A percentile compares a stretch with the other conserved stretches of the same genome.
Conservation (phyloP, 2,888 invertebrate species). For the Macropis europaea region DNA sequence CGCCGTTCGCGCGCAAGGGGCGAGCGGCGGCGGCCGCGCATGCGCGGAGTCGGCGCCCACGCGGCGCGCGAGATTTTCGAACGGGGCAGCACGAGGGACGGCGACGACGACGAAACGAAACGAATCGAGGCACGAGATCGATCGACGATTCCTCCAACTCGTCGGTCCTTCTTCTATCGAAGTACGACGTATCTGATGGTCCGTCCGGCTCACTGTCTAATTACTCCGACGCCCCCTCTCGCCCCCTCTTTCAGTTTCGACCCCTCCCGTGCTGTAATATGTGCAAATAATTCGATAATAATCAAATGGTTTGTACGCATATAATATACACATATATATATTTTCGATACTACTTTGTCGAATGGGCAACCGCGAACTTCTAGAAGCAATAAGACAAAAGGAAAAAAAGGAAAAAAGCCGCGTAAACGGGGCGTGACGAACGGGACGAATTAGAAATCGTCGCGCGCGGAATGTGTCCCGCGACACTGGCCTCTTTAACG, state of each 20-base stretch:
- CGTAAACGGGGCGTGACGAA: constrained; percentile 20
- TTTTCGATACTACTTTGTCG: constrained; percentile 71
- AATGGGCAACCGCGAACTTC: constrained; percentile 53
- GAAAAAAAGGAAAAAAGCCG: background rate
- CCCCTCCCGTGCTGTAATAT: constrained; percentile 66
- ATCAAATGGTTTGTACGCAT: constrained; percentile 67
- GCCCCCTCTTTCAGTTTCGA: constrained; percentile 51
- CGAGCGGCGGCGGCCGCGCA: too few relatives aligned
- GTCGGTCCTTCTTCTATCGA: constrained; percentile 57
- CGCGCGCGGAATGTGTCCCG: constrained; percentile 24
- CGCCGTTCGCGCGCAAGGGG: background rate
- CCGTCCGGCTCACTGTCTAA: constrained; percentile 63
- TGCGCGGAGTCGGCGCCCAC: too few relatives aligned
- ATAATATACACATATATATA: constrained; percentile 71
- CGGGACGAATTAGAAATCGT: constrained; percentile 20
- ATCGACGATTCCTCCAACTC: constrained; percentile 39
- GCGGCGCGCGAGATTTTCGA: too few relatives aligned
- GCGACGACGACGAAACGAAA: constrained; percentile 46
- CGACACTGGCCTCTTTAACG: constrained; percentile 49
- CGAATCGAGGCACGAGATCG: constrained; percentile 48
- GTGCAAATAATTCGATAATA: constrained; percentile 76
- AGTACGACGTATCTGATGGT: constrained; percentile 58
- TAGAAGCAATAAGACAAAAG: constrained; percentile 57
- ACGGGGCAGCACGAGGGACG: constrained; percentile 56
- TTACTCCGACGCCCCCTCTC: constrained; percentile 53